These are phyloP conservation scores for Paracanthobrama guichenoti DNA, from an alignment of 2,113 vertebrate genomes.

Conservation along the genomic window DNA sequence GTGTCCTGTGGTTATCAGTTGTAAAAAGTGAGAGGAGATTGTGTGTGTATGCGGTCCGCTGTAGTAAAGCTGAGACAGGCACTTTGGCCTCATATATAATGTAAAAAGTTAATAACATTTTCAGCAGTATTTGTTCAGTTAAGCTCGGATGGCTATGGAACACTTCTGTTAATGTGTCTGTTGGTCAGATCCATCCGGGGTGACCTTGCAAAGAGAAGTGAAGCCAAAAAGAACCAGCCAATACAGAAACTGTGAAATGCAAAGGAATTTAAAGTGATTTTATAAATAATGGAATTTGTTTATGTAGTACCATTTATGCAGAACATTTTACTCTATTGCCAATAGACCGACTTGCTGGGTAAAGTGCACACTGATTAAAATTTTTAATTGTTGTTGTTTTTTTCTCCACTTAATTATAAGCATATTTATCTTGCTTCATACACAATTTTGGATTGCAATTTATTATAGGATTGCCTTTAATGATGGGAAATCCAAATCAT, in stretches of 20 bases:
- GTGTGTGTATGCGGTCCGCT: neutral
- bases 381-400: neutral
- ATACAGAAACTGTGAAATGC: neutral
- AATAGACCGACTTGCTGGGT: neutral
- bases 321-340: neutral
- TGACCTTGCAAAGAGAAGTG: neutral
- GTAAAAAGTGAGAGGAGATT: neutral
- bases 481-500: neutral
- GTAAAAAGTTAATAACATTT: neutral
- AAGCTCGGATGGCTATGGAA: neutral
- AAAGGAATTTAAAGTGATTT: neutral
- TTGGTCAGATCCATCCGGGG: neutral
- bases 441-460: neutral
- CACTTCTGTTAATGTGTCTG: neutral
- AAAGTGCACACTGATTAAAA: neutral
- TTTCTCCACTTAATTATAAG: neutral
- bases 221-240: neutral
- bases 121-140: neutral
- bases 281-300: neutral
- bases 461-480: neutral
- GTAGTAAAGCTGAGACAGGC: conserved; percentile 21
- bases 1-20: neutral
- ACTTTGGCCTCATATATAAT: conserved; percentile 42
- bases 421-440: neutral
- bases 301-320: neutral